phyloP scores from a whole-genome alignment of 2,888 invertebrate genomes.

The Piscicola geometra region DNA sequence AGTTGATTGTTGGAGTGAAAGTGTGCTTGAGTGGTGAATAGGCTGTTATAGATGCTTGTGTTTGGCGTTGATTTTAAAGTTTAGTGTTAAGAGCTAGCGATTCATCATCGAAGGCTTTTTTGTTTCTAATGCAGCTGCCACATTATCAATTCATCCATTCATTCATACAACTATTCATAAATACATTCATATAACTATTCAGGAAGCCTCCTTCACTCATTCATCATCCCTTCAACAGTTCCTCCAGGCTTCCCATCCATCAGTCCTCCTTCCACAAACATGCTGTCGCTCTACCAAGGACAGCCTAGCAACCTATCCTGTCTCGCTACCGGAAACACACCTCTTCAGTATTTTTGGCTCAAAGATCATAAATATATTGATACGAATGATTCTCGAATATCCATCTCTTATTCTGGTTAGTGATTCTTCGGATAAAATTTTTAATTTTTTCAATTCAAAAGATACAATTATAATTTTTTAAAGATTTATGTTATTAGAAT shows the following conservation, averaged over 20 bases:
- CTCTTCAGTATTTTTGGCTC: constrained; percentile 17
- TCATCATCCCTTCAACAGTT: neutral
- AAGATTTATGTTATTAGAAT: neutral
- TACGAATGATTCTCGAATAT: neutral
- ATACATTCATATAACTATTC: neutral
- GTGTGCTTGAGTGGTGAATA: no score
- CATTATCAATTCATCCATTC: neutral
- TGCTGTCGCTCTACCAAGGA: constrained; percentile 7
- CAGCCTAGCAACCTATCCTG: neutral
- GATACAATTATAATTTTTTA: no score
- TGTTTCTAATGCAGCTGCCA: no score
- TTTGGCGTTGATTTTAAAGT: no score
- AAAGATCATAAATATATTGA: constrained; percentile 10
- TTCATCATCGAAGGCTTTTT: no score
- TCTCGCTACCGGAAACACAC: neutral
- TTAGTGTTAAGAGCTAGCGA: no score
- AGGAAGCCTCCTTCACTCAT: neutral
- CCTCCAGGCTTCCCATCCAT: constrained; percentile 19
- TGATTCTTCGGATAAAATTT: no score
- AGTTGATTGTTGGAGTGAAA: no score
- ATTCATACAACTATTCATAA: neutral
- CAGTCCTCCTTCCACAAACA: neutral
- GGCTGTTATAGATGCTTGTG: no score
- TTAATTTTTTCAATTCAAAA: no score
- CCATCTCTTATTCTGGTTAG: neutral